Percentiles rank a stretch among this genome's conserved stretches.
These are phyloP conservation scores for Pachyuromys duprasi DNA, from an alignment of 2,797 vertebrate genomes.

Conservation along the genomic window DNA sequence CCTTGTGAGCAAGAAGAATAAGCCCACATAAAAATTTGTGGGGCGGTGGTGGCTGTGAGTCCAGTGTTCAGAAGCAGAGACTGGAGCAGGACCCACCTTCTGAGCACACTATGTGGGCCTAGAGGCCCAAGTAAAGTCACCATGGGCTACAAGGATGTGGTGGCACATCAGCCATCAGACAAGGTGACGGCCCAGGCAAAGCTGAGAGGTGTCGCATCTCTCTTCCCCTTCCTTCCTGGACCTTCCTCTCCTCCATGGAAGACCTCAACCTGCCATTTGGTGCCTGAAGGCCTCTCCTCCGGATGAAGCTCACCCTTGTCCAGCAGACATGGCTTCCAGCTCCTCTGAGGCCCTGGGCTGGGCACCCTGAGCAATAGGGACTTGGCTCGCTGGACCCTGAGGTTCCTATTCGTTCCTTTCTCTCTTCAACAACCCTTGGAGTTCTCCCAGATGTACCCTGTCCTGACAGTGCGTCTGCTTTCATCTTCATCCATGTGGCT, in stretches of 20 bases:
- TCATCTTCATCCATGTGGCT: not conserved
- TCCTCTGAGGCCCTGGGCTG: not conserved
- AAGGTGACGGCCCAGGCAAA: not conserved
- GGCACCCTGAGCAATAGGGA: not conserved
- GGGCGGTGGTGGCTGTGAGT: not conserved
- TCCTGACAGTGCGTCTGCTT: not conserved
- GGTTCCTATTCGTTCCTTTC: no score
- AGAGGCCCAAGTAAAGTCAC: no score
- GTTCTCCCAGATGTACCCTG: not conserved
- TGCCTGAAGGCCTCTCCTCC: not conserved
- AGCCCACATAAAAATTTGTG: not conserved
- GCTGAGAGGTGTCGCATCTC: not conserved
- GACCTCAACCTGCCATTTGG: not conserved
- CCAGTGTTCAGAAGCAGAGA: no score
- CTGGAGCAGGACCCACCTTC: not conserved
- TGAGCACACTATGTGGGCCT: not conserved
- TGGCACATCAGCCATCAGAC: not conserved
- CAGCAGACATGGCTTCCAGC: not conserved
- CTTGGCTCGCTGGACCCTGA: not conserved
- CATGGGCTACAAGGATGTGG: not conserved
- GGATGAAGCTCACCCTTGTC: not conserved
- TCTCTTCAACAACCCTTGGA: not conserved
- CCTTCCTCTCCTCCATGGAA: not conserved
- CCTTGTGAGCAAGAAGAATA: not conserved
- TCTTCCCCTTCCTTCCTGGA: no score